phyloP scores from a whole-genome alignment of 2,797 vertebrate genomes.

The Coreius guichenoti region DNA sequence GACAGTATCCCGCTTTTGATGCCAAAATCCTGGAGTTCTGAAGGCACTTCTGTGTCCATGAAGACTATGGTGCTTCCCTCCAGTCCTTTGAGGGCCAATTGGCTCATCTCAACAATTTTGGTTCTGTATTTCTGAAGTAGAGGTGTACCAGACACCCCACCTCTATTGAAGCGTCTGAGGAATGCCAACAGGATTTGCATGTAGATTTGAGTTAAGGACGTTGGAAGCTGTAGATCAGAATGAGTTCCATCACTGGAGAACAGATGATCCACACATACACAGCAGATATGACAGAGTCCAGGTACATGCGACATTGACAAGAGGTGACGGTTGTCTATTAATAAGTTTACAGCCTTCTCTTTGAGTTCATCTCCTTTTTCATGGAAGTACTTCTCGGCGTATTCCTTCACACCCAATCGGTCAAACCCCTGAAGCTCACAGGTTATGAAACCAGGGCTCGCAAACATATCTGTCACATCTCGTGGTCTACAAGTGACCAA shows the following conservation, averaged over 20 bases:
- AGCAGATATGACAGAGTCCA: conserved; percentile 85
- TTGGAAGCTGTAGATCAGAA: conserved; percentile 70
- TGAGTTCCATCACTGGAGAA: conserved; percentile 57
- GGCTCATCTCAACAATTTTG: conserved; percentile 77
- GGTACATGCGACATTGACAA: conserved; percentile 85
- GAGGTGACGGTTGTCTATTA: conserved; percentile 76
- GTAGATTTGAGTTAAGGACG: conserved; percentile 87
- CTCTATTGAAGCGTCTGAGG: conserved; percentile 64
- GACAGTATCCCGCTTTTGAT: conserved; percentile 74
- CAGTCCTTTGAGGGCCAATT: conserved; percentile 82
- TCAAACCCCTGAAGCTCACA: conserved; percentile 86
- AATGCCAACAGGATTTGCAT: conserved; percentile 81
- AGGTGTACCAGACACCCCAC: background rate
- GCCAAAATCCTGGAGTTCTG: conserved; percentile 76
- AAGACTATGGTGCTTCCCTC: conserved; percentile 83
- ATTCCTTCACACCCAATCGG: conserved; percentile 77
- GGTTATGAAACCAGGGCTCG: conserved; percentile 68
- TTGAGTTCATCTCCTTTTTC: conserved; percentile 61
- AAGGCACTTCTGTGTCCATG: conserved; percentile 73
- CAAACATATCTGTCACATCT: conserved; percentile 73
- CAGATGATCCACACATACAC: conserved; percentile 83
- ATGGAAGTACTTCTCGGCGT: conserved; percentile 79
- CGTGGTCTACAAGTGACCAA: conserved; percentile 85
- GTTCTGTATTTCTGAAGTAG: conserved; percentile 58
- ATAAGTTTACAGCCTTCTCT: conserved; percentile 72